phyloP scores from a whole-genome alignment of 2,888 invertebrate species.

The Ommatoiulus sabulosus region DNA sequence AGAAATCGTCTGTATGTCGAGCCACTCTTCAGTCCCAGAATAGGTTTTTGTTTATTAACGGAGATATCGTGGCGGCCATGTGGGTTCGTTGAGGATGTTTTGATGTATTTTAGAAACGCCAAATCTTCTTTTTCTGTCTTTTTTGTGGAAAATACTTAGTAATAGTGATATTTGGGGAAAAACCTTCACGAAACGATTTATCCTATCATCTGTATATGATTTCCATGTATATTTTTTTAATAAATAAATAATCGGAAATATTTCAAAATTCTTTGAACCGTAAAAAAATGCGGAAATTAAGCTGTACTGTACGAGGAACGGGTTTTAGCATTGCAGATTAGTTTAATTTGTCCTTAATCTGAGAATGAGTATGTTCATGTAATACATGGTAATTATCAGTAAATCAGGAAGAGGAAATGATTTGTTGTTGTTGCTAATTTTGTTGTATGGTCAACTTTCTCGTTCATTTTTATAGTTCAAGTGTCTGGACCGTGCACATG shows the following conservation, averaged over 20 bases:
- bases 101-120: background rate
- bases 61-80: background rate
- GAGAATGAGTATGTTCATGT: too few relatives aligned
- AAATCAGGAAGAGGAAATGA: background rate
- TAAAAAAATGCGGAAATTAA: too few relatives aligned
- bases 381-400: too few relatives aligned
- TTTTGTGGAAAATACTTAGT: background rate
- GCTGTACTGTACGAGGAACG: too few relatives aligned
- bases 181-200: too few relatives aligned
- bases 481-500: background rate
- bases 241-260: background rate
- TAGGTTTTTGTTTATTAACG: slow-evolving; percentile 25
- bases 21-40: background rate
- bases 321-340: too few relatives aligned
- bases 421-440: background rate
- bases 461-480: background rate
- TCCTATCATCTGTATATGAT: too few relatives aligned
- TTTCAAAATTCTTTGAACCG: background rate
- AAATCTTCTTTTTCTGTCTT: background rate
- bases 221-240: background rate
- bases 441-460: background rate
- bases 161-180: too few relatives aligned
- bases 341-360: too few relatives aligned
- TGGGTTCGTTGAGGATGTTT: background rate
- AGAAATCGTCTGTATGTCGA: background rate